Evolutionary conservation across 35 echinoderm and acorn worm species (phyloP), one percentile per base, ranked within the genome.

Genomic region (Ophioderma brevispina): DNA sequence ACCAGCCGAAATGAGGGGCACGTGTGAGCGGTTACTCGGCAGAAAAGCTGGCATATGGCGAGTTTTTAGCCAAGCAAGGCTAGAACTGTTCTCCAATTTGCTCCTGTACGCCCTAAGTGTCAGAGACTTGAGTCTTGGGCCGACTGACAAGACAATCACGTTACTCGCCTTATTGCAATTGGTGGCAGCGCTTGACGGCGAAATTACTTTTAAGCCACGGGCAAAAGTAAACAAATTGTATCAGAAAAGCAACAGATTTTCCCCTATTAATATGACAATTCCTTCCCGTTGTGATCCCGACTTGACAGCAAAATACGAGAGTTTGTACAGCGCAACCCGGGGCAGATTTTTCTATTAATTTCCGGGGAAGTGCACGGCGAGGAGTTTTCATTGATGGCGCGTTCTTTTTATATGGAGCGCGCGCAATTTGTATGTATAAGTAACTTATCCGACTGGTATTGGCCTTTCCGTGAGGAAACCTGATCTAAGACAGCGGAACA

Each of bases 191-290:
- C 59, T 70, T 70, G 6, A 70, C n/a, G 28, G 28, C 23, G 59
- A 30, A 70, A 70, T 70, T 70, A 70, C 17, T 70, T 70, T 4
- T 18, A 70, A 70, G 10, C 59, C 59, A 70, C 59, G 28, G 59
- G 59, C 59, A 70, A 70, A 70, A 70, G 59, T 70, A 70, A 70
- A 70, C 59, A 70, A 70, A 70, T 70, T 70, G 59, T 70, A 70
- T 70, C 59, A 70, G 59, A 70, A 70, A 70, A 70, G 59, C 59
- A 70, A 70, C 59, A 70, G 59, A 70, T 70, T 70, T 70, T 30
- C 59, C 4, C 59, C 59, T 70, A 70, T 70, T 70, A 70, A 70
- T 70, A 70, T 70, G 59, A 70, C 59, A 70, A 70, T 70, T 70
- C 59, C 59, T 18, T 70, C 59, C 59, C 59, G 59, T 70, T 25